Evolutionary conservation across 2,113 vertebrate genomes (phyloP).

Genomic region (Crypturellus undulatus): DNA sequence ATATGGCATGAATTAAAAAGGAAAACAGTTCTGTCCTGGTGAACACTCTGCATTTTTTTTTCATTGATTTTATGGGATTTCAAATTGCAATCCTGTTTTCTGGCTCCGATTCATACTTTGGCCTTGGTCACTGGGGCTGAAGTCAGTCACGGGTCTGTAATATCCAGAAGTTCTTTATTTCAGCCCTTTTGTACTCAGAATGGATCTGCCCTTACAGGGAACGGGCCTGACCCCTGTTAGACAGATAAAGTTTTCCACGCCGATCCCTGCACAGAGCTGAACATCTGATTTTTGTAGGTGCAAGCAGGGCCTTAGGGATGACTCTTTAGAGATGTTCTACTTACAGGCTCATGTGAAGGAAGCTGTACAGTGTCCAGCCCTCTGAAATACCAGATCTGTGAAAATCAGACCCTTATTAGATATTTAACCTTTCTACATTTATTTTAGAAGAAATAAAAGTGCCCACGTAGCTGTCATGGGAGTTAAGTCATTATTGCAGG

Average conservation of each 20-base stretch:
- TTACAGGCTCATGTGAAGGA: neutral
- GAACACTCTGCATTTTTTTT: neutral
- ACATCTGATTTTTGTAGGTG: slow-evolving; percentile 1
- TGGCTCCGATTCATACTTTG: neutral
- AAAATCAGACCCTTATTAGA: neutral
- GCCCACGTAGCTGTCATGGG: neutral
- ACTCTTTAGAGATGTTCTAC: neutral
- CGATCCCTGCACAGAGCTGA: slow-evolving; percentile 13
- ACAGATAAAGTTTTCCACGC: slow-evolving; percentile 32
- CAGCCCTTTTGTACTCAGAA: neutral
- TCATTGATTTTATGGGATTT: neutral
- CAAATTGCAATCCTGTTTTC: neutral
- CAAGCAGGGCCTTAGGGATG: slow-evolving; percentile 31
- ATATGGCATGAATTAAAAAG: fast-evolving
- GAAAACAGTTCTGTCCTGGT: neutral
- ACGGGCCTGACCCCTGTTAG: slow-evolving; percentile 16
- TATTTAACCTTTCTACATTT: slow-evolving; percentile 2
- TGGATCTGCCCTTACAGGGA: slow-evolving; percentile 12
- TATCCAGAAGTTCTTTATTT: neutral
- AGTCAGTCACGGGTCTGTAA: neutral
- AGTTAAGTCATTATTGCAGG: neutral
- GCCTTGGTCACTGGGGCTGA: neutral
- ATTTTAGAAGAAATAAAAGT: neutral
- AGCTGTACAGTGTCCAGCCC: neutral
- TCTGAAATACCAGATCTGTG: neutral